These are phyloP conservation scores for Saguinus imperator DNA, from an alignment of 2,113 vertebrate species.

Conservation along the genomic window DNA sequence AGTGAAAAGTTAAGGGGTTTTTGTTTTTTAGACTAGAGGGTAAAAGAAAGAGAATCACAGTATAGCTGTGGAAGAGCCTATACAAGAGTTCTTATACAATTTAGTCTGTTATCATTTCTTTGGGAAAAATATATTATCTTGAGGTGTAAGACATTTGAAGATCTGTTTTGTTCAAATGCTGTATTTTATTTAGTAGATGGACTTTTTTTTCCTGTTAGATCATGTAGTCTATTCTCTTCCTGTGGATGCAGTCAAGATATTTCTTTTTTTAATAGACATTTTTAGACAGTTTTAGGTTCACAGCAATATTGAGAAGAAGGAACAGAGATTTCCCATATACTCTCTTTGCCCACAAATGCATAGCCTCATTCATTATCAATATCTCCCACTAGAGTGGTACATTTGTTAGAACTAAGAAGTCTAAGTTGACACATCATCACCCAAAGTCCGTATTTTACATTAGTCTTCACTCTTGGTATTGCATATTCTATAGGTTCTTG, in stretches of 20 bases:
- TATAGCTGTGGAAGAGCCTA: background rate
- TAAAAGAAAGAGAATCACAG: background rate
- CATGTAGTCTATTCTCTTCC: background rate
- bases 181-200: background rate
- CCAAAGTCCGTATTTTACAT: no score
- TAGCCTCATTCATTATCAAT: background rate
- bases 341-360: accelerated
- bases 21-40: background rate
- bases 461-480: background rate
- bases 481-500: background rate
- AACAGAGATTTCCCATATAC: background rate
- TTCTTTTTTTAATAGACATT: background rate
- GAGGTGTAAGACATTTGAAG: background rate
- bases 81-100: background rate
- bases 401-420: background rate
- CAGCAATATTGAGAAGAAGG: background rate
- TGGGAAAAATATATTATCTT: background rate
- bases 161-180: background rate
- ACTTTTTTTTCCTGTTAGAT: background rate
- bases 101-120: background rate
- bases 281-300: background rate
- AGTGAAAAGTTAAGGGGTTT: background rate
- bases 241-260: background rate
- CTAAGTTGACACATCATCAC: background rate
- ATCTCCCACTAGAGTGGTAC: no score